These are phyloP conservation scores for Trinorchestia longiramus DNA, from an alignment of 1,140 invertebrate genomes.

Conservation along the genomic window DNA sequence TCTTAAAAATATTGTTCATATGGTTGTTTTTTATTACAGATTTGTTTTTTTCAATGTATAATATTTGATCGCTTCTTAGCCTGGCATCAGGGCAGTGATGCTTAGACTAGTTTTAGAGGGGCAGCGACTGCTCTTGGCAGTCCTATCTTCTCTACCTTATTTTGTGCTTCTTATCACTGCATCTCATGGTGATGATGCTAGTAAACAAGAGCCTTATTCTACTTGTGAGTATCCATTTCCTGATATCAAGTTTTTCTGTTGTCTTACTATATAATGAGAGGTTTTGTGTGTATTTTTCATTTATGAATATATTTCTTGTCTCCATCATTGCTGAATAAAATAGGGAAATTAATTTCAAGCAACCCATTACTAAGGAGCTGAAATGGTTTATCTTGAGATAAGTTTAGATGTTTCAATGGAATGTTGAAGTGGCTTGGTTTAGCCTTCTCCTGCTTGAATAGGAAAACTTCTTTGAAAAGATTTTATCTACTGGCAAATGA, in stretches of 20 bases:
- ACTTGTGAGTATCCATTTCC: slow-evolving; percentile 25
- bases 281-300: no score
- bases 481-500: no score
- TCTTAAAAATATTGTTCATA: background rate
- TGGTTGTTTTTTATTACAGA: background rate
- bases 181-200: slow-evolving; percentile 6
- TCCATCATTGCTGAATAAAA: background rate
- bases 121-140: slow-evolving; percentile 41
- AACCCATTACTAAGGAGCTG: no score
- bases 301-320: background rate
- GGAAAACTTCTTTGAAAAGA: no score
- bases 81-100: slow-evolving; percentile 53
- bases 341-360: no score
- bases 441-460: no score
- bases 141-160: slow-evolving; percentile 41
- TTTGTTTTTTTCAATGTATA: slow-evolving; percentile 52
- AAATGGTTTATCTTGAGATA: no score
- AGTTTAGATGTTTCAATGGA: no score
- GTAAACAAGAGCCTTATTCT: slow-evolving; percentile 46
- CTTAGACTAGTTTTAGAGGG: slow-evolving; percentile 42
- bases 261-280: no score
- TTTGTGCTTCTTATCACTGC: slow-evolving; percentile 36
- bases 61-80: slow-evolving; percentile 46
- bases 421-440: no score
- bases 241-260: background rate